Conservation (phyloP, 2,113 vertebrate species). For the Bucco capensis region DNA sequence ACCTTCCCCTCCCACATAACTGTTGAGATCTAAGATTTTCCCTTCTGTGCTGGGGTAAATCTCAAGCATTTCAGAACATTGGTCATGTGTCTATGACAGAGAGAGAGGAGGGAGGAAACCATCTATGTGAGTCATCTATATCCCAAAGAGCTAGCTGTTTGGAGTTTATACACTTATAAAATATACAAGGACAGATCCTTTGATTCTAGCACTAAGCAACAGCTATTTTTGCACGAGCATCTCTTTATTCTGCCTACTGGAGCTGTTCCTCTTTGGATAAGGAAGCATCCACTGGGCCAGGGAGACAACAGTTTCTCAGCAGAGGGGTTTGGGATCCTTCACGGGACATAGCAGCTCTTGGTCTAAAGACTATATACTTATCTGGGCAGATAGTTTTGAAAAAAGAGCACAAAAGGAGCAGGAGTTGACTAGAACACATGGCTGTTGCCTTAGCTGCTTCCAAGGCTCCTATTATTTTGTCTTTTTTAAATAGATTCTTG, state of each 20-base stretch:
- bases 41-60: not conserved
- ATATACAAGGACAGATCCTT: not conserved
- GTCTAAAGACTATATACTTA: not conserved
- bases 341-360: not conserved
- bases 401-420: not conserved
- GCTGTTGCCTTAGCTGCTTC: not conserved
- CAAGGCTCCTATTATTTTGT: not conserved
- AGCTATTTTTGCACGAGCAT: not conserved
- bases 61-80: not conserved
- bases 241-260: not conserved
- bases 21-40: not conserved
- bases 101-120: not conserved
- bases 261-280: not conserved
- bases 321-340: not conserved
- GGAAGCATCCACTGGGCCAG: not conserved
- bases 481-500: not conserved
- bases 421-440: not conserved
- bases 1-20: not conserved
- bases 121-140: not conserved
- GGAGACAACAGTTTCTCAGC: not conserved
- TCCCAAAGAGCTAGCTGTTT: not conserved
- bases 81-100: not conserved
- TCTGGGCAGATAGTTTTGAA: not conserved
- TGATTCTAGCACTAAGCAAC: not conserved
- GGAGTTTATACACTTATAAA: not conserved